These are phyloP conservation scores for Punctoribates punctum DNA, from an alignment of 2,888 invertebrate species.

Conservation along the genomic window DNA sequence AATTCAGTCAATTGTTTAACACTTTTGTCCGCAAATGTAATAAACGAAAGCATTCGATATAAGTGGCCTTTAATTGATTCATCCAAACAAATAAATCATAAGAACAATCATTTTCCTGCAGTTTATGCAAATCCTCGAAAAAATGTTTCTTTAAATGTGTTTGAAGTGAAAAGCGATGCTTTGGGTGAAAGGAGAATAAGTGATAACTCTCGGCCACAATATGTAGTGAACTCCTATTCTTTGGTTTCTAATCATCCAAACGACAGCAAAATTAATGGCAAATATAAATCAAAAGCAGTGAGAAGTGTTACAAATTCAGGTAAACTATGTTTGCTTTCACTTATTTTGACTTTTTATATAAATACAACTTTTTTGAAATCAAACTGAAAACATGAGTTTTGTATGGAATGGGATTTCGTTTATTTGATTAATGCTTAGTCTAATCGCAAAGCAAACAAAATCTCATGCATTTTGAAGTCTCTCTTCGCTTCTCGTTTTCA, in stretches of 20 bases:
- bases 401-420: background rate
- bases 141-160: background rate
- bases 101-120: no score
- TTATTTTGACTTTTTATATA: background rate
- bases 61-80: background rate
- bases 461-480: background rate
- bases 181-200: background rate
- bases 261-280: background rate
- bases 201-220: background rate
- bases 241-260: no score
- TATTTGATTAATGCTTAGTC: conserved; percentile 13
- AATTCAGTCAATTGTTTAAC: no score
- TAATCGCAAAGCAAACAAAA: conserved; percentile 11
- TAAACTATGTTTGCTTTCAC: background rate
- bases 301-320: conserved; percentile 15
- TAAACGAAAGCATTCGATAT: no score
- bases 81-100: no score
- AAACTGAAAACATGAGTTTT: background rate
- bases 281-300: background rate
- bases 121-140: background rate
- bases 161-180: background rate
- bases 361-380: background rate
- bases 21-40: no score
- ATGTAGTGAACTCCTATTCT: no score
- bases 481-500: background rate